Evolutionary conservation across 2,797 vertebrate genomes (phyloP).

Genomic region (Acanthornis magna): DNA sequence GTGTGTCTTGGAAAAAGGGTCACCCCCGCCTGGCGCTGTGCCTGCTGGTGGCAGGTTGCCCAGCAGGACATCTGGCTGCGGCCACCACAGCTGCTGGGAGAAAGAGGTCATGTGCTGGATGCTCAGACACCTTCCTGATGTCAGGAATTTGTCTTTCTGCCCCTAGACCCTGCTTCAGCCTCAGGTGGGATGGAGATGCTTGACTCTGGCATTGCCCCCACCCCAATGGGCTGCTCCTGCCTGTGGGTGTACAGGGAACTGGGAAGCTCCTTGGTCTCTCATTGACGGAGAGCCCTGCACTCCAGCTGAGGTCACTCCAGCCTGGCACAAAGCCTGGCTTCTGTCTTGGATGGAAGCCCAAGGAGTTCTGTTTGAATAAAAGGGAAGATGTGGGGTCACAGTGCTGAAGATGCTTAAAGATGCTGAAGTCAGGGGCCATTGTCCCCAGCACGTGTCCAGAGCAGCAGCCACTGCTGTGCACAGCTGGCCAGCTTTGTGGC

Average conservation of each 20-base stretch:
- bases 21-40: not conserved
- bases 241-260: rapidly evolving
- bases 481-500: not conserved
- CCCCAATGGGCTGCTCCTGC: not conserved
- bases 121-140: not conserved
- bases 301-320: not conserved
- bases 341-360: not conserved
- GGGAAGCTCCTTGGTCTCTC: not conserved
- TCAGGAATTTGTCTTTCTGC: not conserved
- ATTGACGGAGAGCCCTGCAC: rapidly evolving
- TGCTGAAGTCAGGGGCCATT: rapidly evolving
- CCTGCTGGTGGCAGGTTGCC: not conserved
- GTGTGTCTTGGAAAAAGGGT: not conserved
- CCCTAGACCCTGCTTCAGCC: not conserved
- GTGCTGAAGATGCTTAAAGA: not conserved
- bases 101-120: not conserved
- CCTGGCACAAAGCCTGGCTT: not conserved
- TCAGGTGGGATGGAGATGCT: not conserved
- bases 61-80: not conserved
- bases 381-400: not conserved
- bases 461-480: not conserved
- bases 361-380: not conserved
- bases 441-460: not conserved
- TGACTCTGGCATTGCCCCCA: rapidly evolving
- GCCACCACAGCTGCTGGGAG: not conserved